These are phyloP conservation scores for Sphaeramia orbicularis DNA, from an alignment of 2,797 vertebrate genomes.

Conservation along the genomic window DNA sequence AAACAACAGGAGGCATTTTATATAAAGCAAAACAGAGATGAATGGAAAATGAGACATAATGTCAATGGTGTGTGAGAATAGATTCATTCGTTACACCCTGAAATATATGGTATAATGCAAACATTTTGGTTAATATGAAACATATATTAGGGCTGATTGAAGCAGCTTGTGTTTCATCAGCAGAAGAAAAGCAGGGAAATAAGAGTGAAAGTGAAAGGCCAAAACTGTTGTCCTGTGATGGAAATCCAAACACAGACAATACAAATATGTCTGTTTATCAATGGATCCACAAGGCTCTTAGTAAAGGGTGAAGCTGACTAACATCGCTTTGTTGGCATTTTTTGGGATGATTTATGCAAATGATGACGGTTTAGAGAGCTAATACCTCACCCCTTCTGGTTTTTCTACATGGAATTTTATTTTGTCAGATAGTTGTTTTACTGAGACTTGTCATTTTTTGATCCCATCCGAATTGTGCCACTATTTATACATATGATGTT, in stretches of 20 bases:
- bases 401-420: too few relatives aligned
- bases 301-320: background rate
- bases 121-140: conserved; percentile 20
- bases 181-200: background rate
- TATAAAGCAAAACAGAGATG: background rate
- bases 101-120: background rate
- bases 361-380: too few relatives aligned
- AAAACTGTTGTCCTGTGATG: conserved; percentile 14
- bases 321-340: background rate
- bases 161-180: conserved; percentile 8
- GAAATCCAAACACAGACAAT: conserved; percentile 18
- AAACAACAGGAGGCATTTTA: conserved; percentile 22
- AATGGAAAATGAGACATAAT: background rate
- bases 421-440: too few relatives aligned
- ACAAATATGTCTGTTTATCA: conserved; percentile 22
- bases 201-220: conserved; percentile 33
- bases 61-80: conserved; percentile 33
- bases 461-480: too few relatives aligned
- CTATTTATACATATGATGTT: too few relatives aligned
- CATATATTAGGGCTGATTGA: background rate
- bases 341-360: too few relatives aligned
- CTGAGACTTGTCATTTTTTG: too few relatives aligned
- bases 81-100: conserved; percentile 34
- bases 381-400: too few relatives aligned
- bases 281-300: background rate